phyloP scores from a whole-genome alignment of 2,888 invertebrate genomes.

The Apotomis turbidana region DNA sequence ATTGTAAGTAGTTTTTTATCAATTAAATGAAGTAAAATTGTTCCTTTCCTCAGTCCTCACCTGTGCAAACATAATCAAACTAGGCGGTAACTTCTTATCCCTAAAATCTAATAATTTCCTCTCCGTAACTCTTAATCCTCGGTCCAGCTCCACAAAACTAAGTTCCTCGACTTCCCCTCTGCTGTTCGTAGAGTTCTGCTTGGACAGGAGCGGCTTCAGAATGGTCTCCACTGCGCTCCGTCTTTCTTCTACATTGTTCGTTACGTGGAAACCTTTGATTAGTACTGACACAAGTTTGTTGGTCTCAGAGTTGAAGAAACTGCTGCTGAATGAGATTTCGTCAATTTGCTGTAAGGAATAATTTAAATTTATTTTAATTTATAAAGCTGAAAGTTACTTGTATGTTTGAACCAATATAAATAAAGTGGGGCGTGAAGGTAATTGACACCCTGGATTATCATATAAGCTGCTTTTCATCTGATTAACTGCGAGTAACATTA shows the following conservation, averaged over 20 bases:
- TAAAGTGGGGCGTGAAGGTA: too few relatives aligned
- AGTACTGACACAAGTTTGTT: constrained; percentile 92
- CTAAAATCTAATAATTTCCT: constrained; percentile 86
- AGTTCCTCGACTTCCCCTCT: constrained; percentile 53
- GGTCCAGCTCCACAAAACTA: constrained; percentile 49
- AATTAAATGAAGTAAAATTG: neutral
- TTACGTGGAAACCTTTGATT: constrained; percentile 91
- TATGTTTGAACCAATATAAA: too few relatives aligned
- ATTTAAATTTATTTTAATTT: neutral
- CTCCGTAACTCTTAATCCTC: constrained; percentile 53
- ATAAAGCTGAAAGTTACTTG: too few relatives aligned
- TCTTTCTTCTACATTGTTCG: constrained; percentile 87
- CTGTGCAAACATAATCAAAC: constrained; percentile 92
- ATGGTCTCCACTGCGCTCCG: constrained; percentile 75
- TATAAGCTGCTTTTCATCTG: too few relatives aligned
- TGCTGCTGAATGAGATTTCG: constrained; percentile 92
- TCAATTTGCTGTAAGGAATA: constrained; percentile 88
- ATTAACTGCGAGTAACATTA: too few relatives aligned
- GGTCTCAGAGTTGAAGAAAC: constrained; percentile 94
- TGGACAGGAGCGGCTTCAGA: constrained; percentile 76
- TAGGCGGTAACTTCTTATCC: constrained; percentile 89
- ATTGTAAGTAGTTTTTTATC: too few relatives aligned
- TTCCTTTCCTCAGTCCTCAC: constrained; percentile 67
- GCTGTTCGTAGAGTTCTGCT: constrained; percentile 68
- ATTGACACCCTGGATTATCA: too few relatives aligned